These are phyloP conservation scores for Pluvialis apricaria DNA, from an alignment of 2,113 vertebrate genomes.

Conservation along the genomic window DNA sequence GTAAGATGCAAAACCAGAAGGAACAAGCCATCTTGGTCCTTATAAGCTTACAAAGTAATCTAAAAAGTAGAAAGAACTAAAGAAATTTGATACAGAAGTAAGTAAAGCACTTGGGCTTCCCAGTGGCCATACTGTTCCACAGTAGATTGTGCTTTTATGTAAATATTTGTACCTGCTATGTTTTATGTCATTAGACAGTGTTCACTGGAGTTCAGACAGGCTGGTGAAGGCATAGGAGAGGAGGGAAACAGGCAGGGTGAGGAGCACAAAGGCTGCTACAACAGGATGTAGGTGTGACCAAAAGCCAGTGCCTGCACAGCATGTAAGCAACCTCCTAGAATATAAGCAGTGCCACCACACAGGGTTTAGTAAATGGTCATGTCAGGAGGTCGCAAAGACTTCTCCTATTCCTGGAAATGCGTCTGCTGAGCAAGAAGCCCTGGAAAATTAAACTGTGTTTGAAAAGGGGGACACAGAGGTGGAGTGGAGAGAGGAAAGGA, in stretches of 20 bases:
- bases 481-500: background rate
- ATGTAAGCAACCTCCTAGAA: background rate
- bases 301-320: background rate
- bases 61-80: background rate
- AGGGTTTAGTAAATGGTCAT: background rate
- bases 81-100: background rate
- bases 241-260: background rate
- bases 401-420: background rate
- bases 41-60: background rate
- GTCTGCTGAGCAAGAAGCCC: background rate
- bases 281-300: background rate
- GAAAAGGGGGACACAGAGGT: background rate
- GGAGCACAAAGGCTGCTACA: background rate
- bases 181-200: background rate
- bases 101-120: background rate
- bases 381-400: background rate
- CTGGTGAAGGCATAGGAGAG: background rate
- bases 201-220: background rate
- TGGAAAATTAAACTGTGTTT: background rate
- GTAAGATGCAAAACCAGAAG: background rate
- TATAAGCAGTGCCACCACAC: background rate
- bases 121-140: background rate
- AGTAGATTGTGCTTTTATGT: background rate
- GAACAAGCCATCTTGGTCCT: background rate
- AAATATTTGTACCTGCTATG: background rate